Percentiles rank a stretch among this genome's conserved stretches.
phyloP scores from a whole-genome alignment of 2,797 vertebrate genomes.

The Melanotaenia pygmaea region DNA sequence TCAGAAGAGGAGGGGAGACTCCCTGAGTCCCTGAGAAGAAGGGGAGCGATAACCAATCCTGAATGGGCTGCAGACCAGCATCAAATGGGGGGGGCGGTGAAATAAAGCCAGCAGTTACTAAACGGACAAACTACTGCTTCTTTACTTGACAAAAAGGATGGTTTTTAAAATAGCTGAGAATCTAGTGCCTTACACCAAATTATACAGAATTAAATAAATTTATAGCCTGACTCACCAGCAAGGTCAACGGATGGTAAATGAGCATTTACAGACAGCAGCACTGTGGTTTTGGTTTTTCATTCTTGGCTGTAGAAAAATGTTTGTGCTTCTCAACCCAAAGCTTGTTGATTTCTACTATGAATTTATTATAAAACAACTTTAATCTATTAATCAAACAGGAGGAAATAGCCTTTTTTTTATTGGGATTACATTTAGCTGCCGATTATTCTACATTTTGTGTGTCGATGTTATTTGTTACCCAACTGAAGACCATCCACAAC shows the following conservation, averaged over 20 bases:
- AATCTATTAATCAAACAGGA: not conserved
- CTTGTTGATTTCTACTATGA: not conserved
- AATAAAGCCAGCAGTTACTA: constrained; percentile 24
- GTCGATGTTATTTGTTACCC: not conserved
- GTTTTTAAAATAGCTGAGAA: too few relatives aligned
- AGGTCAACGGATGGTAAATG: too few relatives aligned
- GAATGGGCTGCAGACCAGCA: constrained; percentile 46
- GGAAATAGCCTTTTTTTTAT: not conserved
- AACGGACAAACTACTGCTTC: constrained; percentile 23
- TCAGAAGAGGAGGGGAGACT: constrained; percentile 65
- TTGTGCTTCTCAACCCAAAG: not conserved
- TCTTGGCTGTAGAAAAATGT: too few relatives aligned
- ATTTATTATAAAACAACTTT: too few relatives aligned
- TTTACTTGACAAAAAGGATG: constrained; percentile 1
- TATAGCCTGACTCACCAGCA: too few relatives aligned
- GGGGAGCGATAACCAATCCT: constrained; percentile 60
- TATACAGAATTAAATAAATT: too few relatives aligned
- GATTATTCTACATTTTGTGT: not conserved
- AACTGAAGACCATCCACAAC: not conserved
- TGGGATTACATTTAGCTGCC: not conserved
- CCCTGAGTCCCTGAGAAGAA: constrained; percentile 55
- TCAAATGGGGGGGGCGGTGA: constrained; percentile 22
- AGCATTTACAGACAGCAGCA: too few relatives aligned
- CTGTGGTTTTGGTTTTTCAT: too few relatives aligned
- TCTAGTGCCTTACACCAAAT: too few relatives aligned